These are phyloP conservation scores for Drosophila melanica DNA, from an alignment of 1,140 invertebrate genomes.

Conservation along the genomic window DNA sequence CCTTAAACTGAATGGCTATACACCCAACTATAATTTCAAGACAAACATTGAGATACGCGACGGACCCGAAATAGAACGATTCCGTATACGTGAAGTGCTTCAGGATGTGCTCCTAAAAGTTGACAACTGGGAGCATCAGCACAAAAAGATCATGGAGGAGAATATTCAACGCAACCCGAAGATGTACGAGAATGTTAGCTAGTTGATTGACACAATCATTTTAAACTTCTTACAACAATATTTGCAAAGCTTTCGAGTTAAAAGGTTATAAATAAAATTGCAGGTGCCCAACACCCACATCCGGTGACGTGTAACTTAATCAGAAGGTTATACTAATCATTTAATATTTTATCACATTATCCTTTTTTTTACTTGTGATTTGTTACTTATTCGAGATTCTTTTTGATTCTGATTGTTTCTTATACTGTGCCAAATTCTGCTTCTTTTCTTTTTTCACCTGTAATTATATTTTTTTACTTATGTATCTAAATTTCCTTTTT, in stretches of 20 bases:
- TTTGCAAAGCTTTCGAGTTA: conserved; percentile 21
- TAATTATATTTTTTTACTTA: not conserved
- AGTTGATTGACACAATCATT: conserved; percentile 1
- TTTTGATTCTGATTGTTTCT: not conserved
- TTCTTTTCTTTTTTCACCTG: not conserved
- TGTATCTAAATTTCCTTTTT: not conserved
- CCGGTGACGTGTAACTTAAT: not conserved
- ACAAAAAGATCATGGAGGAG: conserved; percentile 73
- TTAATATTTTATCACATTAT: too few species aligned
- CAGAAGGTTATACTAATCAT: not conserved
- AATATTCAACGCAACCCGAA: conserved; percentile 76
- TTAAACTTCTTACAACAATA: not conserved
- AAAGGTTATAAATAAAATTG: conserved; percentile 26
- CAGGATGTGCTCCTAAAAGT: conserved; percentile 66
- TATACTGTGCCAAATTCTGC: too few species aligned
- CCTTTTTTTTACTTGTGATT: too few species aligned
- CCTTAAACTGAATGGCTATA: conserved; percentile 78
- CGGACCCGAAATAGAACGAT: conserved; percentile 63
- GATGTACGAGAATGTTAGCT: conserved; percentile 78
- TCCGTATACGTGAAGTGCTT: conserved; percentile 60
- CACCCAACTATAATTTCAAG: conserved; percentile 81
- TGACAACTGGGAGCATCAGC: conserved; percentile 56
- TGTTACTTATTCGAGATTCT: too few species aligned
- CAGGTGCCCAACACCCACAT: conserved; percentile 4
- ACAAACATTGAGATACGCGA: conserved; percentile 76